Evolutionary conservation across 2,888 invertebrate species (phyloP).

Genomic region (Apamea sordens): DNA sequence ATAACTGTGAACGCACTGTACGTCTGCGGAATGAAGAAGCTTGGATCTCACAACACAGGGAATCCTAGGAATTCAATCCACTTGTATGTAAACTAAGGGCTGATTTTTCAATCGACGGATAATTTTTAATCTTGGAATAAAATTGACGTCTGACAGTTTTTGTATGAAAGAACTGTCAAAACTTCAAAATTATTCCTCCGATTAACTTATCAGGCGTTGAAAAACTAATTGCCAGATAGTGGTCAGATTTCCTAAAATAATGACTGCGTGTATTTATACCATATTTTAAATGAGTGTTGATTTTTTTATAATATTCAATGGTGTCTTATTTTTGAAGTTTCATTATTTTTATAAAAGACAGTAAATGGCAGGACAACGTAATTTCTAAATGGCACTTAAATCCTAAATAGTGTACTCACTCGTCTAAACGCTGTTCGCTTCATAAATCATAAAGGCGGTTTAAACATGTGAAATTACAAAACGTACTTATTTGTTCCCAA

Average conservation of each 20-base stretch:
- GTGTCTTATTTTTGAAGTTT: slow-evolving; percentile 18
- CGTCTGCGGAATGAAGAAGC: too few species aligned
- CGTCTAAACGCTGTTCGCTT: slow-evolving; percentile 31
- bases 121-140: too few species aligned
- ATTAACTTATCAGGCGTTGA: too few species aligned
- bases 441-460: slow-evolving; percentile 51
- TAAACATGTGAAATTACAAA: slow-evolving; percentile 64
- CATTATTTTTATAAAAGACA: slow-evolving; percentile 15
- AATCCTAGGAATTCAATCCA: too few species aligned
- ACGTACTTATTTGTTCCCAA: slow-evolving; percentile 81
- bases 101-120: too few species aligned
- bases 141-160: too few species aligned
- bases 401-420: slow-evolving; percentile 27
- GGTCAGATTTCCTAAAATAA: background rate
- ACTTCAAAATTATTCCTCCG: too few species aligned
- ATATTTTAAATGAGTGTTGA: background rate
- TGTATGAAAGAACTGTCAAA: too few species aligned
- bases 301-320: background rate
- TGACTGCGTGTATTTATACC: background rate
- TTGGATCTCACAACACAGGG: too few species aligned
- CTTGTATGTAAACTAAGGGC: too few species aligned
- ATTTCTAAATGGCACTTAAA: slow-evolving; percentile 35
- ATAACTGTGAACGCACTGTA: too few species aligned
- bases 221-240: background rate
- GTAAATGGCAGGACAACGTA: slow-evolving; percentile 43